phyloP scores from a whole-genome alignment of 2,888 invertebrate species.

The Drosophila koepferae region DNA sequence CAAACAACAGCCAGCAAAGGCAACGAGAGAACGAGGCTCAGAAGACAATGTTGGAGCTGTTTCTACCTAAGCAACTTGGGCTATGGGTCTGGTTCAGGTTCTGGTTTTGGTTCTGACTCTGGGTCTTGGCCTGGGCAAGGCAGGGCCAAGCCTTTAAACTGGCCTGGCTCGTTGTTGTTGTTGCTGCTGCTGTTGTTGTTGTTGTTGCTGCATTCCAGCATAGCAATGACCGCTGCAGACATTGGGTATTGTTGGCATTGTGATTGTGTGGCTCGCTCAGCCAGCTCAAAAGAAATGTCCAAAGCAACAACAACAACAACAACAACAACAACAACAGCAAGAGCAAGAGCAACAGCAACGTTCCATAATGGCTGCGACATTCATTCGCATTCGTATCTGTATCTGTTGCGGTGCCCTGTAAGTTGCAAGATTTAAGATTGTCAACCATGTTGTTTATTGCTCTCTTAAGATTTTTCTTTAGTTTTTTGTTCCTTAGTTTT shows the following conservation, averaged over 20 bases:
- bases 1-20: slow-evolving; percentile 65
- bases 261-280: slow-evolving; percentile 57
- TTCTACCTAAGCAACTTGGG: slow-evolving; percentile 64
- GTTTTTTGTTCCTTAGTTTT: slow-evolving; percentile 34
- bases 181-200: slow-evolving; percentile 19
- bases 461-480: slow-evolving; percentile 78
- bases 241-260: slow-evolving; percentile 52
- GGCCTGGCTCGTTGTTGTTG: slow-evolving; percentile 50
- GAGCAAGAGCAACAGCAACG: slow-evolving; percentile 11
- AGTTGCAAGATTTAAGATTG: slow-evolving; percentile 80
- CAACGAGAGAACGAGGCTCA: slow-evolving; percentile 15
- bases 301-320: slow-evolving; percentile 27
- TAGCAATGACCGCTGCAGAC: slow-evolving; percentile 78
- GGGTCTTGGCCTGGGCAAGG: slow-evolving; percentile 41
- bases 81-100: slow-evolving; percentile 26
- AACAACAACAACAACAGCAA: not conserved
- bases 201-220: slow-evolving; percentile 72
- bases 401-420: slow-evolving; percentile 61
- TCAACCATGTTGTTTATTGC: slow-evolving; percentile 82
- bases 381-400: slow-evolving; percentile 75
- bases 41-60: slow-evolving; percentile 42
- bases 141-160: slow-evolving; percentile 73
- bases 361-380: slow-evolving; percentile 81
- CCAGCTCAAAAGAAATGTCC: slow-evolving; percentile 64
- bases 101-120: slow-evolving; percentile 9